Base-by-base conservation (phyloP, 2,797 vertebrate species). In the Anguilla megastoma region DNA sequence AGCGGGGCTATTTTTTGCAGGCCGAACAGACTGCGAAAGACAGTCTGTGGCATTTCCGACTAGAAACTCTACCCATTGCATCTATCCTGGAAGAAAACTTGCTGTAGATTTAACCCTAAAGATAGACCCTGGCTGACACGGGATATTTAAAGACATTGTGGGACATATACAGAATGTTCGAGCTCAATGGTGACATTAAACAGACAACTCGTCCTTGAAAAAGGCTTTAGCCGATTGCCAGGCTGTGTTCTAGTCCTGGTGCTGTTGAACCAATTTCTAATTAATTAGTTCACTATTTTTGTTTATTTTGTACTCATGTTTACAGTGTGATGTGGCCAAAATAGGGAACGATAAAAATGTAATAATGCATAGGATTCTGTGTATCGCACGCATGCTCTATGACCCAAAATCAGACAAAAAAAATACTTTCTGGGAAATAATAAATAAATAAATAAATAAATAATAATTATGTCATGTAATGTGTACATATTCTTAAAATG, bases 81-180 rank as follows among this genome's bases (percentile, higher is more conserved):
- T 84, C 60, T 33, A 30, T 85, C 86, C 63, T 45, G 85, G 86
- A 41, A 1, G 27, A 36, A 69, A 60, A 36, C 27, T 84, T 41
- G n/a, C 45, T 12, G 27, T 48, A 54, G 45, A 58, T 69, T 83
- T 16, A 2, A 30, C 27, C 52, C 71, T 41, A 24, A 87, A 85
- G 36, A 24, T 86, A 90, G 86, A 33, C 27, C 16, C n/a, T 24
- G 12, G 24, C 33, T 50, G 71, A 85, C 48, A 48, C 3, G 48
- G 4, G 66, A 84, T 63, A 89, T 79, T 16, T 54, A 85, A 87
- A 71, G 66, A 33, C 84, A 84, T 84, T 52, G 16, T 54, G 5
- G 82, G 48, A n/a, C 48, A n/a, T 54, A 84, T 84, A 16, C 36
- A 50, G 45, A 50, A 84, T n/a, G 6, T 30, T 83, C 50, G 2